phyloP scores from a whole-genome alignment of 1,140 invertebrate species.

The Metopolophium dirhodum region DNA sequence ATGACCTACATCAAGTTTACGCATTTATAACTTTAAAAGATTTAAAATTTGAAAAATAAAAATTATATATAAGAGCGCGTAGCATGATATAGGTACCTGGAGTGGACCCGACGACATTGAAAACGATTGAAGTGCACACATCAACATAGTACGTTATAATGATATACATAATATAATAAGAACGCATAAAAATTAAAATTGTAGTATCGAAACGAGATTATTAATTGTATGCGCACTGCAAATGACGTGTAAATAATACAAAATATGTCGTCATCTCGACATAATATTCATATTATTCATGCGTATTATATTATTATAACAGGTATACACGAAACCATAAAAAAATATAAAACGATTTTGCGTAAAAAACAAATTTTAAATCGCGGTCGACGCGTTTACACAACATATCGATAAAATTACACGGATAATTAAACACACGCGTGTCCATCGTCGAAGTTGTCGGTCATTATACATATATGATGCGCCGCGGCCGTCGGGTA shows the following conservation, averaged over 20 bases:
- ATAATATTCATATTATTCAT: not conserved
- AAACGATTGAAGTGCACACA: not conserved
- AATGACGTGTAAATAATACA: not conserved
- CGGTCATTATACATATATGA: not conserved
- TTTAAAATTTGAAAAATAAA: not conserved
- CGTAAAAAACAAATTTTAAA: not conserved
- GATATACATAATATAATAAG: not conserved
- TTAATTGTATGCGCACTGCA: not conserved
- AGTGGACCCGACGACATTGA: not conserved
- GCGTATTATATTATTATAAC: not conserved
- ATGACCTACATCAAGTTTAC: not conserved
- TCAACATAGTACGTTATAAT: not conserved
- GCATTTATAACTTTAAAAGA: not conserved
- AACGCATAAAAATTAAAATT: not conserved
- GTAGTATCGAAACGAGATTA: not conserved
- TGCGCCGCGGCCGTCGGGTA: not conserved
- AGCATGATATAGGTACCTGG: not conserved
- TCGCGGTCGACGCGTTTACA: not conserved
- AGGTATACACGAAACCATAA: not conserved
- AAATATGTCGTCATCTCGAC: not conserved
- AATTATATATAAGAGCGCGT: not conserved
- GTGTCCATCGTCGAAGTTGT: not conserved
- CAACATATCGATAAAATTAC: not conserved
- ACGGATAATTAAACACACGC: constrained; percentile 9
- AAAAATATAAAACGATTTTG: not conserved